Evolutionary conservation across 92 coral and sea anemone species (phyloP).

Genomic region (Heteractis magnifica): DNA sequence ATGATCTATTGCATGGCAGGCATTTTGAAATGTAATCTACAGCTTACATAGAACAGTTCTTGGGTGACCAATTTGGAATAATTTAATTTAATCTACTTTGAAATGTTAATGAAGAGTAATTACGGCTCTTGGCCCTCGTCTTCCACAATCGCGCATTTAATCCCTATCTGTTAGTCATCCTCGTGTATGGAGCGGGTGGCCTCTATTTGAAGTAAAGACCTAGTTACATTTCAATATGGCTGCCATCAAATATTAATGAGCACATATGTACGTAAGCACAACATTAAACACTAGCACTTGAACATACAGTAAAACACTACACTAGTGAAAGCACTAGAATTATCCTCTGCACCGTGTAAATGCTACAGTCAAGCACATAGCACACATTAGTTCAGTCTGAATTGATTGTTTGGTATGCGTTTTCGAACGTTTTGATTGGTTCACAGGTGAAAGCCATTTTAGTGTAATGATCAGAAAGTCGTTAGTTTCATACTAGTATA

Average conservation of each 20-base stretch:
- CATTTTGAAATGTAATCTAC: too few species aligned
- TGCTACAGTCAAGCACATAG: background rate
- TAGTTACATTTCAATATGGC: conserved; percentile 1
- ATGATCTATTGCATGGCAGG: background rate
- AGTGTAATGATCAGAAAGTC: too few species aligned
- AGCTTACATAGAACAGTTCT: too few species aligned
- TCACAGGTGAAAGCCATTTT: too few species aligned
- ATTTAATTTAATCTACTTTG: too few species aligned
- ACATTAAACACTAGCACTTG: background rate
- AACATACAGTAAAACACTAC: background rate
- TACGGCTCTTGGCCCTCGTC: too few species aligned
- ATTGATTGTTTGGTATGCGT: background rate
- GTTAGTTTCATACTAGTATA: too few species aligned
- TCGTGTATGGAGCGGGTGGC: background rate
- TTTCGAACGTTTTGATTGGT: background rate
- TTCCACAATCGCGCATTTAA: too few species aligned
- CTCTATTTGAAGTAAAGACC: background rate
- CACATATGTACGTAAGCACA: background rate
- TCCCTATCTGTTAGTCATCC: too few species aligned
- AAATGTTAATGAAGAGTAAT: too few species aligned
- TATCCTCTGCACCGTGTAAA: background rate
- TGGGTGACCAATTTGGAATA: too few species aligned
- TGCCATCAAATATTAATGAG: background rate
- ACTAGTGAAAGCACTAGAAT: background rate
- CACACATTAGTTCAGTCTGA: background rate